phyloP scores from a whole-genome alignment of 2,113 vertebrate genomes.

The Marmota monax region DNA sequence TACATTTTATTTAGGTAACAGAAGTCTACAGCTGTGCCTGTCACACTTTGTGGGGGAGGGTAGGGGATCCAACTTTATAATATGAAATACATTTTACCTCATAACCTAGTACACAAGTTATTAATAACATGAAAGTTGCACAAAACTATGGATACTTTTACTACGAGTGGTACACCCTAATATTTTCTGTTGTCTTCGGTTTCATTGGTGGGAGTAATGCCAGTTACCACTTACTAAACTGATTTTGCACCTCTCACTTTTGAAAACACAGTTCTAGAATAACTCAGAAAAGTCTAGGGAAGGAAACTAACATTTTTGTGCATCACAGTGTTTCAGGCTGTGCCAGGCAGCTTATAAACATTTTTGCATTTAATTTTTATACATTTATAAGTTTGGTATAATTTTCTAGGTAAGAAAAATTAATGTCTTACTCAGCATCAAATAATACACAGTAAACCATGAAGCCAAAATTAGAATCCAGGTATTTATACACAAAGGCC shows the following conservation, averaged over 20 bases:
- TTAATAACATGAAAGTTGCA: slow-evolving; percentile 54
- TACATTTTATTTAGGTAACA: background rate
- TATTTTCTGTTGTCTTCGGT: slow-evolving; percentile 55
- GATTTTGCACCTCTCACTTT: slow-evolving; percentile 49
- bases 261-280: slow-evolving; percentile 59
- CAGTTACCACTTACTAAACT: background rate
- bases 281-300: slow-evolving; percentile 51
- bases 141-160: background rate
- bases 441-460: slow-evolving; percentile 50
- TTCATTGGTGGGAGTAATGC: background rate
- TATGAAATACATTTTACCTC: background rate
- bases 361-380: slow-evolving; percentile 70
- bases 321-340: background rate
- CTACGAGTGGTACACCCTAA: background rate
- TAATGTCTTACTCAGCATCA: slow-evolving; percentile 24
- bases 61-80: background rate
- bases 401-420: slow-evolving; percentile 55
- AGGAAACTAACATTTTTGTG: background rate
- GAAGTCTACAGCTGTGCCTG: background rate
- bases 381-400: slow-evolving; percentile 56
- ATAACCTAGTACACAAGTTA: background rate
- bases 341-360: background rate
- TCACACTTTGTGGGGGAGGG: background rate
- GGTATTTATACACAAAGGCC: slow-evolving; percentile 6
- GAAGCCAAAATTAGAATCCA: slow-evolving; percentile 30